Evolutionary conservation across 2,888 invertebrate species (phyloP).

Genomic region (Andrena marginata): DNA sequence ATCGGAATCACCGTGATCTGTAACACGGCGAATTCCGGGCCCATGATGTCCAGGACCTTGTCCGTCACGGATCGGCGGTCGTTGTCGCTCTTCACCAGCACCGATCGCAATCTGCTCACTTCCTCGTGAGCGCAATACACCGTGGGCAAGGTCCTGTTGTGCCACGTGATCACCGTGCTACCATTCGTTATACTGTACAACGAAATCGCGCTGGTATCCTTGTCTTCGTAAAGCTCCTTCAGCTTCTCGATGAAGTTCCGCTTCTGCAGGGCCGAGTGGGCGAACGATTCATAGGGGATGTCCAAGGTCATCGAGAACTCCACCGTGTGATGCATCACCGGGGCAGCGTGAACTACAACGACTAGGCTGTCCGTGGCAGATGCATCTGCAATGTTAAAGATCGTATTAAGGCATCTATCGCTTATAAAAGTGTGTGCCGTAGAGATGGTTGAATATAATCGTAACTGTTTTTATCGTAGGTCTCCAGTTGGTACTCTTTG

Average conservation of each 20-base stretch:
- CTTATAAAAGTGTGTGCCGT: background rate
- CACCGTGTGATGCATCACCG: slow-evolving; percentile 89
- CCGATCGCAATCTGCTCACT: slow-evolving; percentile 90
- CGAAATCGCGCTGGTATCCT: slow-evolving; percentile 90
- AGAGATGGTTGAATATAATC: background rate
- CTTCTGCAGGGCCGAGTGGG: slow-evolving; percentile 90
- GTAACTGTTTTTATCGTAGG: slow-evolving; percentile 78
- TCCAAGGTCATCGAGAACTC: slow-evolving; percentile 94
- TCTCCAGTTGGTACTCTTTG: slow-evolving; percentile 91
- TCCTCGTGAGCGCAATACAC: slow-evolving; percentile 92
- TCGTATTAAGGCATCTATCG: background rate
- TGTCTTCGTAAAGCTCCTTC: slow-evolving; percentile 91
- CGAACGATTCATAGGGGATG: slow-evolving; percentile 89
- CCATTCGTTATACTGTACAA: slow-evolving; percentile 90
- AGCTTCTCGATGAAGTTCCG: slow-evolving; percentile 93
- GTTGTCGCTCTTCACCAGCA: slow-evolving; percentile 90
- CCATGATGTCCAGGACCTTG: slow-evolving; percentile 89
- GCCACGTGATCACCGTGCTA: slow-evolving; percentile 91
- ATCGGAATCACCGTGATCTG: slow-evolving; percentile 86
- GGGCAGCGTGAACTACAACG: slow-evolving; percentile 90
- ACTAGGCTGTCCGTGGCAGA: slow-evolving; percentile 92
- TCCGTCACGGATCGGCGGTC: slow-evolving; percentile 84
- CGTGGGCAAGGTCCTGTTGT: slow-evolving; percentile 92
- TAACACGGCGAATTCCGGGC: slow-evolving; percentile 89
- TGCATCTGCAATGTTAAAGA: slow-evolving; percentile 69